A percentile compares a stretch with the other conserved stretches of the same genome.
Evolutionary conservation across 2,113 vertebrate species (phyloP).

Genomic region (Dicaeum eximium): DNA sequence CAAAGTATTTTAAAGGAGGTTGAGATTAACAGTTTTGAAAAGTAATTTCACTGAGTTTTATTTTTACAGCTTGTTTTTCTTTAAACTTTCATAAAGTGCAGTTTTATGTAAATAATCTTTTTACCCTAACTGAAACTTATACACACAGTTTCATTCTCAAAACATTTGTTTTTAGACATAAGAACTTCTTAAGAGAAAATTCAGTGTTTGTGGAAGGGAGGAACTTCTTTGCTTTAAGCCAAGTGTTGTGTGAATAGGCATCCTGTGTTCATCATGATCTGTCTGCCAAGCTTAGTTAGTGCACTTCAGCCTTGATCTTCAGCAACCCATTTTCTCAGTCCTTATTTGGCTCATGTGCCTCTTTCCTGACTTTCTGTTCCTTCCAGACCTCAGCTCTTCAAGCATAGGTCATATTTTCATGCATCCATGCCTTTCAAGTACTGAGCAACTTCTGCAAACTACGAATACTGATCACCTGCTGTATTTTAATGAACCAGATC

Average conservation of each 20-base stretch:
- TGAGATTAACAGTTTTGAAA: not conserved
- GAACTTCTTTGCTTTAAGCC: not conserved
- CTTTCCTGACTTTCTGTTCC: not conserved
- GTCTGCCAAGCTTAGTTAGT: not conserved
- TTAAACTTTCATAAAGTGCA: not conserved
- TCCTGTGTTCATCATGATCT: not conserved
- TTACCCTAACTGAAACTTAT: not conserved
- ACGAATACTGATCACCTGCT: not conserved
- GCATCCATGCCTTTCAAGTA: not conserved
- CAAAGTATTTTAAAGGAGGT: not conserved
- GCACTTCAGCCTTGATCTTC: not conserved
- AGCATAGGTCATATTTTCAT: not conserved
- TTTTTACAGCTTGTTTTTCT: not conserved
- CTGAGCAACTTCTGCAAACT: not conserved
- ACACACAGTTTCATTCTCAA: not conserved
- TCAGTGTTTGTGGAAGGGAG: not conserved
- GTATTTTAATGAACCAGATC: not conserved
- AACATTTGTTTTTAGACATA: not conserved
- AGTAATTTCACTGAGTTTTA: not conserved
- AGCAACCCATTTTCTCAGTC: not conserved
- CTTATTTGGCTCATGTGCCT: not conserved
- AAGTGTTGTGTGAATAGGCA: not conserved
- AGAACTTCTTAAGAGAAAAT: not conserved
- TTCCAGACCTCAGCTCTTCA: not conserved
- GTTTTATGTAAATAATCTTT: conserved; percentile 3